Evolutionary conservation across 2,888 invertebrate species (phyloP).

Genomic region (Lampropteryx suffumata): DNA sequence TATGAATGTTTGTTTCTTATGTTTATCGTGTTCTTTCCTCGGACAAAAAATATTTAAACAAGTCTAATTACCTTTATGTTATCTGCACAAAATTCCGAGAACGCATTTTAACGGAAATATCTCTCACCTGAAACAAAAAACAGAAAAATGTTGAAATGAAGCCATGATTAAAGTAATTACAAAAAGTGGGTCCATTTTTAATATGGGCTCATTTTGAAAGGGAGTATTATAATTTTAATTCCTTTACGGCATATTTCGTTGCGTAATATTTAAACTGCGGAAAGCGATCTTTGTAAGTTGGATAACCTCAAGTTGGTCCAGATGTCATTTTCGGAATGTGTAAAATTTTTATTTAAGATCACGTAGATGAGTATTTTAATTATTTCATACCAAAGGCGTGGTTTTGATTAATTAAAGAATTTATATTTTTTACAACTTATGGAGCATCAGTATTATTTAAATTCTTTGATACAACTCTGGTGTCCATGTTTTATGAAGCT

Average conservation of each 20-base stretch:
- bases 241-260: constrained; percentile 15
- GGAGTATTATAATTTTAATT: constrained; percentile 35
- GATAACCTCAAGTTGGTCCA: background rate
- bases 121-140: constrained; percentile 74
- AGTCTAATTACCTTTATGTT: constrained; percentile 57
- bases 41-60: constrained; percentile 2
- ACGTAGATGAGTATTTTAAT: background rate
- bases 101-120: constrained; percentile 63
- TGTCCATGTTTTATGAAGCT: too few species aligned
- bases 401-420: too few species aligned
- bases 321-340: constrained; percentile 17
- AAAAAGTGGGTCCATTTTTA: constrained; percentile 30
- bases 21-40: too few species aligned
- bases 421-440: too few species aligned
- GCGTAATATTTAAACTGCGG: constrained; percentile 19
- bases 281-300: constrained; percentile 20
- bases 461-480: too few species aligned
- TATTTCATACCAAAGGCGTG: too few species aligned
- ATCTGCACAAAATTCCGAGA: constrained; percentile 60
- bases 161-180: constrained; percentile 38
- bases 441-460: too few species aligned
- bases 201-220: constrained; percentile 19
- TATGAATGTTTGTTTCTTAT: too few species aligned
- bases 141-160: constrained; percentile 36
- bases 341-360: constrained; percentile 5